Percentiles rank a stretch among this genome's conserved stretches.
These are phyloP conservation scores for Lasius fuliginosus DNA, from an alignment of 2,888 invertebrate species.

Conservation along the genomic window DNA sequence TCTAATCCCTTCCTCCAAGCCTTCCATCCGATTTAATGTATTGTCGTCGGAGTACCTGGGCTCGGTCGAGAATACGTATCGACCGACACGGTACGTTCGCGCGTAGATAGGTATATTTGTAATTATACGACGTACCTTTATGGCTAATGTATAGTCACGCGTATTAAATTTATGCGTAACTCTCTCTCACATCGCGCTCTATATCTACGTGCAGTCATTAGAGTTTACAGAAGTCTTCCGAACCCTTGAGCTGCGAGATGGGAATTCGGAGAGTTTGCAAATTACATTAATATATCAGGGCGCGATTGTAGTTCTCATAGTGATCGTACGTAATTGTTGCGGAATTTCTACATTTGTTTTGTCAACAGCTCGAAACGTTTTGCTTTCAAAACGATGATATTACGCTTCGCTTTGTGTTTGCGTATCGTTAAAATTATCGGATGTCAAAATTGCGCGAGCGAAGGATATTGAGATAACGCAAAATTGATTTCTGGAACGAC, in stretches of 20 bases:
- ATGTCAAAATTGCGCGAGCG: background rate
- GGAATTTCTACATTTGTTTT: background rate
- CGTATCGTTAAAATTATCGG: slow-evolving; percentile 20
- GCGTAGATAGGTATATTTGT: slow-evolving; percentile 58
- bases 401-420: slow-evolving; percentile 24
- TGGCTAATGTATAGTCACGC: slow-evolving; percentile 36
- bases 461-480: slow-evolving; percentile 4
- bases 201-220: slow-evolving; percentile 36
- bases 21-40: slow-evolving; percentile 47
- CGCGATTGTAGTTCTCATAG: slow-evolving; percentile 4
- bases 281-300: background rate
- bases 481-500: slow-evolving; percentile 3
- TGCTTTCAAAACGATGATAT: background rate
- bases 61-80: slow-evolving; percentile 53
- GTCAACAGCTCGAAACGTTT: background rate
- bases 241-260: slow-evolving; percentile 1
- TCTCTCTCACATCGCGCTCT: background rate
- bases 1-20: slow-evolving; percentile 56
- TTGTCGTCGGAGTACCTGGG: slow-evolving; percentile 30
- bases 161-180: slow-evolving; percentile 10
- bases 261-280: slow-evolving; percentile 2
- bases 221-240: slow-evolving; percentile 11
- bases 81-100: slow-evolving; percentile 40
- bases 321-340: slow-evolving; percentile 19
- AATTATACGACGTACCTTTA: slow-evolving; percentile 54